Conservation (phyloP, 2,113 vertebrate species). For the Cephalopholis sonnerati region DNA sequence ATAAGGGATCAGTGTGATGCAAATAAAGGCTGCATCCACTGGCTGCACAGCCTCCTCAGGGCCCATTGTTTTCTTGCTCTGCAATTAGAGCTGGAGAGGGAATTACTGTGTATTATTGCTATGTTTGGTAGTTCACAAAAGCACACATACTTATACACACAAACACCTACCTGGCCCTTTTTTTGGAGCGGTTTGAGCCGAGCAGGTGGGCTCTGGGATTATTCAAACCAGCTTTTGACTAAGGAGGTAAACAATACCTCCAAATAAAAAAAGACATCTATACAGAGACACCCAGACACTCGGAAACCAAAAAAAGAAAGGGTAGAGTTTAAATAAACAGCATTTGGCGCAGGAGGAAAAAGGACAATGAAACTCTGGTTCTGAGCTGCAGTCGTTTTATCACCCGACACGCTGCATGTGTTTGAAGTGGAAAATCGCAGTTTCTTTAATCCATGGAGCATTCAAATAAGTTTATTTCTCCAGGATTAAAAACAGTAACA, state of each 20-base stretch:
- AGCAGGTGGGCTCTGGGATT: constrained; percentile 74
- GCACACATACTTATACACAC: constrained; percentile 26
- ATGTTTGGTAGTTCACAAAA: constrained; percentile 34
- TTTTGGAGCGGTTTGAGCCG: constrained; percentile 44
- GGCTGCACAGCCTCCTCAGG: constrained; percentile 51
- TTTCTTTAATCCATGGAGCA: constrained; percentile 84
- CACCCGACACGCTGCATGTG: constrained; percentile 66
- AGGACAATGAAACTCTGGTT: constrained; percentile 71
- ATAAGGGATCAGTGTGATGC: constrained; percentile 73
- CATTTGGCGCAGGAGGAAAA: constrained; percentile 58
- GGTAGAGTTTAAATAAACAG: constrained; percentile 73
- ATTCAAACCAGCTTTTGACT: constrained; percentile 67
- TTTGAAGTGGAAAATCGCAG: constrained; percentile 81
- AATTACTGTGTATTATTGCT: constrained; percentile 33
- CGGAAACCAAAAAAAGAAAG: constrained; percentile 57
- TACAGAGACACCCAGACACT: constrained; percentile 53
- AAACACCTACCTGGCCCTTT: constrained; percentile 21
- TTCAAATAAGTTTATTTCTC: constrained; percentile 81
- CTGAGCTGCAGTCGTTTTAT: constrained; percentile 78
- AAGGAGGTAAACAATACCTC: constrained; percentile 68
- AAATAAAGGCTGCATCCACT: constrained; percentile 65
- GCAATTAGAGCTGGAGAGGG: constrained; percentile 66
- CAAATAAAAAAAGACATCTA: constrained; percentile 46
- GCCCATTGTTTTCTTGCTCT: constrained; percentile 59
- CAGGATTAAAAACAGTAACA: constrained; percentile 83